These are phyloP conservation scores for Coleophora flavipennella DNA, from an alignment of 2,888 invertebrate genomes.

Conservation along the genomic window DNA sequence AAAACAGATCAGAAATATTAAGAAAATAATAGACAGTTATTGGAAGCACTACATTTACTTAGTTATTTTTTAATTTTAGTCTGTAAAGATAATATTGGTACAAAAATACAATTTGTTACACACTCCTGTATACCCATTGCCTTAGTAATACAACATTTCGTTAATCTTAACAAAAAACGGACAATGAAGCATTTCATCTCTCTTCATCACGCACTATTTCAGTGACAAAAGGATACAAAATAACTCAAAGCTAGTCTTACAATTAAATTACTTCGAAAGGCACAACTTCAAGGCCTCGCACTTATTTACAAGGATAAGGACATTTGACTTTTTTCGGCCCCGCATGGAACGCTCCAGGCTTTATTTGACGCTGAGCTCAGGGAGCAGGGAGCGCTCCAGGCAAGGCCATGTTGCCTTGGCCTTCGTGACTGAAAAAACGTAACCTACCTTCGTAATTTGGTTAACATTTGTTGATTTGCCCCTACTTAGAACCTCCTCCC, in stretches of 20 bases:
- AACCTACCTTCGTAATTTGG: no score
- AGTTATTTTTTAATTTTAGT: conserved; percentile 1
- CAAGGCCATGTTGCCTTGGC: no score
- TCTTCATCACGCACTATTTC: not conserved
- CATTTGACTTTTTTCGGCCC: conserved; percentile 2
- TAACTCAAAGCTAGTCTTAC: not conserved
- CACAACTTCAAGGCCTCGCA: conserved; percentile 19
- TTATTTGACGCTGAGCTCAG: no score
- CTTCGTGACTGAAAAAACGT: no score
- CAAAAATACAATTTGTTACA: conserved; percentile 23
- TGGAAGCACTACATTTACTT: conserved; percentile 44
- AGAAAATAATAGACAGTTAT: conserved; percentile 19
- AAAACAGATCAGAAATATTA: conserved; percentile 23
- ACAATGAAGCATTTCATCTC: no score
- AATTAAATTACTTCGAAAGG: conserved; percentile 13
- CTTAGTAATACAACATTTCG: not conserved
- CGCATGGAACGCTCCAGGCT: no score
- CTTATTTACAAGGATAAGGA: not conserved
- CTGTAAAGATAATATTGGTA: conserved; percentile 24
- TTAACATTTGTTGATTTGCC: no score
- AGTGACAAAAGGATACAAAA: not conserved
- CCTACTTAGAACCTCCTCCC: no score
- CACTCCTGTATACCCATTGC: not conserved
- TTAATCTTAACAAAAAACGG: not conserved
- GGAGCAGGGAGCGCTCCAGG: no score